Base-by-base conservation (phyloP, 2,888 invertebrate genomes). In the Griposia aprilina region DNA sequence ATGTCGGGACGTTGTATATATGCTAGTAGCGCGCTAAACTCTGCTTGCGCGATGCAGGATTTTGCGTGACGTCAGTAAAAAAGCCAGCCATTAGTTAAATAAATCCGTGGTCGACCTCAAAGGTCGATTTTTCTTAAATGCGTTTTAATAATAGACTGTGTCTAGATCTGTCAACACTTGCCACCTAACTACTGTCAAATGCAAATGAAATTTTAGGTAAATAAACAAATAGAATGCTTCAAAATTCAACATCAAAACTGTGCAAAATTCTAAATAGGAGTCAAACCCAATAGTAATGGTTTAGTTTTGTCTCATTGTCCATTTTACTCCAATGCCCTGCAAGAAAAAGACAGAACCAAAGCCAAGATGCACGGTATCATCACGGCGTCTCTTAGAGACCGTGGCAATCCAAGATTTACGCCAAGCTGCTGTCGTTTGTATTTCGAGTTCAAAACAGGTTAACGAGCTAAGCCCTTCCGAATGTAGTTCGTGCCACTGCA, bases 241-340 rank as follows among this genome's bases (percentile, higher is more conserved):
- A 71, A 41, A 62, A 69, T 52, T 30, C 6, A 62, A 55, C 20
- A 63, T 8, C 1, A 36, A 36, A 60, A 63, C 20, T 30, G 13
- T 60, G 5, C 3, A 57, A 63, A 45, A 50, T 67, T 48, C 17
- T 17, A 60, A 20, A 10, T 55, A 71, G 7, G 20, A 30, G 6
- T n/a, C 23, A 62, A 74, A 41, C 59, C 30, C 20, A 62, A 48
- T 23, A 55, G 23, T 20, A 52, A 82, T 83, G 83, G 30, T 65
- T 50, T 77, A 86, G 60, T 36, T 68, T 71, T 57, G 13, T 30
- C 8, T 23, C 20, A 59, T 30, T 48, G 8, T n/a, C n/a, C 11
- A 48, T 57, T 26, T 50, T 59, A 68, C 23, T 59, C 59, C 17
- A 67, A 84, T 84, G 83, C 50, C 86, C 60, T 7, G 3, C n/a